These are phyloP conservation scores for Trachurus trachurus DNA, from an alignment of 2,797 vertebrate genomes.

Conservation along the genomic window DNA sequence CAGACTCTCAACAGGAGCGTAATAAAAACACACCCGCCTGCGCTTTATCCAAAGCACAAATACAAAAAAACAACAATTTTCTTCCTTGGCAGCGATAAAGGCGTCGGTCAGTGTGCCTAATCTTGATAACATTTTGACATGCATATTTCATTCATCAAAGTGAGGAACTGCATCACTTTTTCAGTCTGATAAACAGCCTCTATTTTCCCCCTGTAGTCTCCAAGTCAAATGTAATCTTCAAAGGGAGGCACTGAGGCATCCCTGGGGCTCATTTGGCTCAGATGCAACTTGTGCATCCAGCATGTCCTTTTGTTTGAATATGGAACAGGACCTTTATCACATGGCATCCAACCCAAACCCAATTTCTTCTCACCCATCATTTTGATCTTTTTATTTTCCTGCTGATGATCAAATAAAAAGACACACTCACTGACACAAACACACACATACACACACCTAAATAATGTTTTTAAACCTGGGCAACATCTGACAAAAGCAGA, in stretches of 20 bases:
- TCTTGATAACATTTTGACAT: constrained; percentile 37
- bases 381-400: constrained; percentile 19
- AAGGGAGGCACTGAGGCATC: constrained; percentile 57
- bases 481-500: not conserved
- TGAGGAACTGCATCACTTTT: constrained; percentile 45
- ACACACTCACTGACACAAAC: not conserved
- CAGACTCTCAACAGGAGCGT: not conserved
- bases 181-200: constrained; percentile 58
- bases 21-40: constrained; percentile 2
- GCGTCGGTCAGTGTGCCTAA: constrained; percentile 30
- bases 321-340: constrained; percentile 49
- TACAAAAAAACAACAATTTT: constrained; percentile 12
- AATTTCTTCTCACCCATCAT: not conserved
- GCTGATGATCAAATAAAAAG: constrained; percentile 10
- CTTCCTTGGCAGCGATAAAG: not conserved
- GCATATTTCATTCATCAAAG: constrained; percentile 63
- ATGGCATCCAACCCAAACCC: not conserved
- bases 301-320: constrained; percentile 50
- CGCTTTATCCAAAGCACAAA: constrained; percentile 1
- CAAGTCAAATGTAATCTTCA: constrained; percentile 68
- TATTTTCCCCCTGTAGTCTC: constrained; percentile 21
- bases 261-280: constrained; percentile 23
- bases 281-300: constrained; percentile 14
- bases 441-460: not conserved
- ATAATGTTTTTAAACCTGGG: not conserved